Evolutionary conservation across 2,113 vertebrate genomes (phyloP), one percentile per base, ranked within the genome.

Genomic region (Corvus cornix): DNA sequence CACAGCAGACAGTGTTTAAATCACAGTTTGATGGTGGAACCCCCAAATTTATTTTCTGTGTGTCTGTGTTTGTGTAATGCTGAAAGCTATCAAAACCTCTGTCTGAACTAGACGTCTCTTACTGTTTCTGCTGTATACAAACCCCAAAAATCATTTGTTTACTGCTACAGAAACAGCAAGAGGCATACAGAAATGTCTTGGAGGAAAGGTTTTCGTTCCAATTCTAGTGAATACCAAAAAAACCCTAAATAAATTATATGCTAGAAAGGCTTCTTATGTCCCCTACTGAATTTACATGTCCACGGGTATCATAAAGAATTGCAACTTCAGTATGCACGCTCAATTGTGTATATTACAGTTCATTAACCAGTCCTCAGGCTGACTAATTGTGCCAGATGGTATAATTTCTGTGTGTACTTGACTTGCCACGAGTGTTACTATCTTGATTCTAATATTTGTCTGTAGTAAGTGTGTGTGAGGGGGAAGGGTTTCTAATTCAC

Each of bases 301-400:
- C 89, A 73, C 11, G 76, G 91, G 58, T 91, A 92, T 82, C 53
- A 37, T 73, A 66, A 92, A 90, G 64, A 92, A 80, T 85, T 96
- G 59, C 58, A 90, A 41, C 79, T 85, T 79, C 55, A 93, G 52
- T 56, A 37, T 90, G 78, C 82, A 49, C 91, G 68, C 49, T 96
- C 27, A 16, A 81, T 72, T 91, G 74, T 95, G 80, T 96, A 62
- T 92, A 92, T 97, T 96, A 97, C 64, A 96, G 94, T 95, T 98
- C 96, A 97, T 97, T 97, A 96, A 81, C 62, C 44, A 92, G 81
- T 84, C 80, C 83, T 96, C 78, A 49, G 86, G 94, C 93, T 95
- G 93, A 97, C 89, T 97, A 97, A 96, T 97, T 96, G 82, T 91
- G 95, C 95, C 96, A 98, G 92, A 97, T 97, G 96, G 95, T 90